These are phyloP conservation scores for Thymelicus acteon DNA, from an alignment of 2,888 invertebrate species.

Conservation along the genomic window DNA sequence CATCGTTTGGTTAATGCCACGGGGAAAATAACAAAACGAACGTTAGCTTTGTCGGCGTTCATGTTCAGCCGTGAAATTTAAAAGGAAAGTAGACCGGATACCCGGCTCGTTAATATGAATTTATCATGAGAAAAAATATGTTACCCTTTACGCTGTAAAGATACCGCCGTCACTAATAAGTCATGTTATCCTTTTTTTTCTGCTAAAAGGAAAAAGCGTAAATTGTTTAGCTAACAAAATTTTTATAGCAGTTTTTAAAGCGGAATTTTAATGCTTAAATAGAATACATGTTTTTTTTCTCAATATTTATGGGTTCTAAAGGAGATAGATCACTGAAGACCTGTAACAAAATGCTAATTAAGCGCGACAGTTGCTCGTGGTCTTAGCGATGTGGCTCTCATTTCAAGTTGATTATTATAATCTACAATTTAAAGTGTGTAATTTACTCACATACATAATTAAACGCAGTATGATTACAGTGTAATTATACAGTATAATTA, in stretches of 20 bases:
- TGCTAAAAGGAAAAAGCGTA: conserved; percentile 17
- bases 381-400: too few relatives aligned
- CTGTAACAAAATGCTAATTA: too few relatives aligned
- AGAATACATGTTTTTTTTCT: too few relatives aligned
- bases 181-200: conserved; percentile 28
- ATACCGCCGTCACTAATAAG: conserved; percentile 34
- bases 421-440: too few relatives aligned
- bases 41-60: conserved; percentile 27
- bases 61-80: conserved; percentile 39
- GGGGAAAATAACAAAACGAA: conserved; percentile 14
- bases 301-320: too few relatives aligned
- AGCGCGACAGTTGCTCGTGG: too few relatives aligned
- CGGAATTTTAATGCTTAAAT: too few relatives aligned
- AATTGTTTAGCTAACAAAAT: conserved; percentile 4
- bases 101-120: conserved; percentile 46
- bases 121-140: conserved; percentile 53
- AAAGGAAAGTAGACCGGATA: conserved; percentile 39
- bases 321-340: too few relatives aligned
- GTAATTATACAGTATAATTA: too few relatives aligned
- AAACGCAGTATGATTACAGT: too few relatives aligned
- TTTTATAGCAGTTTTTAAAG: not conserved
- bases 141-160: conserved; percentile 32
- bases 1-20: conserved; percentile 11
- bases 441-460: too few relatives aligned
- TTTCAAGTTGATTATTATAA: too few relatives aligned